Percentiles rank a stretch among this genome's conserved stretches.
These are phyloP conservation scores for Drosophila kuntzei DNA, from an alignment of 2,888 invertebrate genomes.

Conservation along the genomic window DNA sequence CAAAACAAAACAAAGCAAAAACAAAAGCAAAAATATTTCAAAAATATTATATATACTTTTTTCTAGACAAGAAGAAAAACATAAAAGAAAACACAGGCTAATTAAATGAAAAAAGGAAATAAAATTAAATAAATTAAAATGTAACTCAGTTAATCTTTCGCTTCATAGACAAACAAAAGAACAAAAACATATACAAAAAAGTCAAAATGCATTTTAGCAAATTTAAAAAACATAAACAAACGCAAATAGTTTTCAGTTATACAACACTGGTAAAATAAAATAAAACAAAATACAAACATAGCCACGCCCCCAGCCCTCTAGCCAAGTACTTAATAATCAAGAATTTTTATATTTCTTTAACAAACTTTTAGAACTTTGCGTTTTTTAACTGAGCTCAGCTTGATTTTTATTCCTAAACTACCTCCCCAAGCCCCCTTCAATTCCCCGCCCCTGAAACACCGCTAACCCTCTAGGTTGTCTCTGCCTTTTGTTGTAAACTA, in stretches of 20 bases:
- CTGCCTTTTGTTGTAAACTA: conserved; percentile 78
- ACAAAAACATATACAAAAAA: conserved; percentile 26
- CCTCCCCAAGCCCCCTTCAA: conserved; percentile 1
- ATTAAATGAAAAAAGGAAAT: conserved; percentile 8
- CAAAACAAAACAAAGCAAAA: conserved; percentile 16
- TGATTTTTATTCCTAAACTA: conserved; percentile 29
- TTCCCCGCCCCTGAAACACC: conserved; percentile 34
- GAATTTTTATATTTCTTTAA: background rate
- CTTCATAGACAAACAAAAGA: conserved; percentile 60
- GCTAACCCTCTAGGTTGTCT: conserved; percentile 72
- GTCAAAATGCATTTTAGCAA: conserved; percentile 59
- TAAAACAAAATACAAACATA: conserved; percentile 9
- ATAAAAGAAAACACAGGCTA: conserved; percentile 32
- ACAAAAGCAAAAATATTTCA: conserved; percentile 64
- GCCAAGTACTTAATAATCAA: conserved; percentile 55
- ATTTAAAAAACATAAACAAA: conserved; percentile 15
- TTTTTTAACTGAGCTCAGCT: conserved; percentile 41
- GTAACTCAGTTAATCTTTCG: conserved; percentile 62
- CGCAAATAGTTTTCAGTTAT: conserved; percentile 39
- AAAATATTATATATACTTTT: conserved; percentile 70
- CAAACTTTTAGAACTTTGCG: conserved; percentile 5
- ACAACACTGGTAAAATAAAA: conserved; percentile 25
- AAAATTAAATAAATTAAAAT: conserved; percentile 28
- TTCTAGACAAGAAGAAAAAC: conserved; percentile 44
- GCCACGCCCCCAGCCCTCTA: conserved; percentile 39